Evolutionary conservation across 1,140 invertebrate genomes (phyloP).

Genomic region (Hylaeus volcanicus): DNA sequence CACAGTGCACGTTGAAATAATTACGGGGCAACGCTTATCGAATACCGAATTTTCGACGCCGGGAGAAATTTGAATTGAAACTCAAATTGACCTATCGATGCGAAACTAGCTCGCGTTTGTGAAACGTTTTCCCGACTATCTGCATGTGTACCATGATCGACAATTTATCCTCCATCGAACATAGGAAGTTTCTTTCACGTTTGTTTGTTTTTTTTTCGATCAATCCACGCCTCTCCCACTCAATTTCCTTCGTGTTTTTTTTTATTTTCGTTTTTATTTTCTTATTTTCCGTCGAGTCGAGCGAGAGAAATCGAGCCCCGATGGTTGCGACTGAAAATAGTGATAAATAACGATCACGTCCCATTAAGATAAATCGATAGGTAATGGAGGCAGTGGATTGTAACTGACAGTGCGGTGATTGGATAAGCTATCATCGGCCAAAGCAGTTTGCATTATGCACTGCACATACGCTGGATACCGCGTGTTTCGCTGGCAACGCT

Average conservation of each 20-base stretch:
- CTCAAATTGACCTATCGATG: conserved; percentile 34
- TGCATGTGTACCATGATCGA: conserved; percentile 21
- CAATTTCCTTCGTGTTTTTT: background rate
- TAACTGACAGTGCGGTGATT: conserved; percentile 78
- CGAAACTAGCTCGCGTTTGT: background rate
- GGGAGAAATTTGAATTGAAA: conserved; percentile 7
- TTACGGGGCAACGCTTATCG: conserved; percentile 21
- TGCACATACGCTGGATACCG: conserved; percentile 51
- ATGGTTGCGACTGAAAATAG: conserved; percentile 75
- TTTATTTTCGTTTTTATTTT: background rate
- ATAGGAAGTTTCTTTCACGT: conserved; percentile 29
- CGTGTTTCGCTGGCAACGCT: conserved; percentile 8
- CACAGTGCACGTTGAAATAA: conserved; percentile 14
- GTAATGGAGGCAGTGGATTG: conserved; percentile 77
- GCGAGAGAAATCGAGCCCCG: conserved; percentile 67
- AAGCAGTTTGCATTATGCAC: conserved; percentile 75
- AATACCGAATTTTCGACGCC: conserved; percentile 11
- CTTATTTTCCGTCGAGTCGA: conserved; percentile 45
- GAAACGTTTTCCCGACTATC: conserved; percentile 5
- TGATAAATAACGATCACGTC: conserved; percentile 78
- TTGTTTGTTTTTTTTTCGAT: conserved; percentile 1
- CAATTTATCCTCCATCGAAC: conserved; percentile 31
- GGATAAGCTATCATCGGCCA: conserved; percentile 77
- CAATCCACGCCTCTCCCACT: conserved; percentile 1
- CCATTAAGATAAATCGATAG: conserved; percentile 79